These are phyloP conservation scores for Ramazzottius varieornatus DNA, from an alignment of 2,888 invertebrate species.

Conservation along the genomic window DNA sequence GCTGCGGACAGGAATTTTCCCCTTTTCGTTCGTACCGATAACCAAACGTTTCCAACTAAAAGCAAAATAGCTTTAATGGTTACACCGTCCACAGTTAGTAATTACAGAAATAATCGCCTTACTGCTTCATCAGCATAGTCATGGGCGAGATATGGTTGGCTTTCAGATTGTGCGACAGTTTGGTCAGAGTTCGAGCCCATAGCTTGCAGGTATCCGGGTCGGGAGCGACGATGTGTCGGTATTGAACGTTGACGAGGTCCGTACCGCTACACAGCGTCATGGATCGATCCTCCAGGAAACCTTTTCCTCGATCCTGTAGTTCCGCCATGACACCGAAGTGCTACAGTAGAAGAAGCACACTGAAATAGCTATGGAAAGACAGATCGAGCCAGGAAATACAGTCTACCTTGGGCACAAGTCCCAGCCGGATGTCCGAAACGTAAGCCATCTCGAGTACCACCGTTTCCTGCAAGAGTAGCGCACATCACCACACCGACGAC, in stretches of 20 bases:
- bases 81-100: too few relatives aligned
- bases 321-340: constrained; percentile 33
- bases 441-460: constrained; percentile 93
- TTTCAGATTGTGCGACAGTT: constrained; percentile 19
- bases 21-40: constrained; percentile 68
- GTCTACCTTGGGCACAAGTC: constrained; percentile 64
- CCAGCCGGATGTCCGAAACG: constrained; percentile 83
- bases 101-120: too few relatives aligned
- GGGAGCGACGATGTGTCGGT: constrained; percentile 82
- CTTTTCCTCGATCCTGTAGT: constrained; percentile 50
- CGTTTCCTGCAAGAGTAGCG: constrained; percentile 55
- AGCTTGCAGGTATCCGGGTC: constrained; percentile 61
- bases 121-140: constrained; percentile 94
- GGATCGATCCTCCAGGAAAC: constrained; percentile 56
- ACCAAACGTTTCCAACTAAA: constrained; percentile 89
- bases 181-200: background rate
- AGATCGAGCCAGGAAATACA: too few relatives aligned
- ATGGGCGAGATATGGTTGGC: constrained; percentile 80
- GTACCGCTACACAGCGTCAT: constrained; percentile 89
- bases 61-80: constrained; percentile 4
- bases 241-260: constrained; percentile 94
- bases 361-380: too few relatives aligned
- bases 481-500: background rate
- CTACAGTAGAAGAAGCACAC: background rate
- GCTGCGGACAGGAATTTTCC: constrained; percentile 66